A percentile compares a stretch with the other conserved stretches of the same genome.
Conservation (phyloP, 2,888 invertebrate genomes). For the Clusia tigrina region DNA sequence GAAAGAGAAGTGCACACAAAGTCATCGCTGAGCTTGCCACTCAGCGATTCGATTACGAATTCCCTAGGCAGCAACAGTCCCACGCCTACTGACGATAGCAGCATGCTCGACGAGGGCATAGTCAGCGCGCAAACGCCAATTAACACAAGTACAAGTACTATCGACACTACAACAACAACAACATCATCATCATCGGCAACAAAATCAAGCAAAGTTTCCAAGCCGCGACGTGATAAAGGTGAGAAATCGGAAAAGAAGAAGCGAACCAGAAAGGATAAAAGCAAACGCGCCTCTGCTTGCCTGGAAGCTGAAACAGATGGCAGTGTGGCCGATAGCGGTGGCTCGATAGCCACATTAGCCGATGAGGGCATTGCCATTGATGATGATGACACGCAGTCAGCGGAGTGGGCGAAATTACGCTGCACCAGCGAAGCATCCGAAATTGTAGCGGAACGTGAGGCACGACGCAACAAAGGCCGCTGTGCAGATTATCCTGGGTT, state of each 20-base stretch:
- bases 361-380: conserved; percentile 68
- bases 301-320: conserved; percentile 49
- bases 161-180: conserved; percentile 25
- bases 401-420: conserved; percentile 82
- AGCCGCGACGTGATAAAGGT: conserved; percentile 30
- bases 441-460: conserved; percentile 85
- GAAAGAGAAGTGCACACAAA: conserved; percentile 28
- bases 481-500: conserved; percentile 93
- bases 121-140: conserved; percentile 37
- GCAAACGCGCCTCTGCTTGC: conserved; percentile 44
- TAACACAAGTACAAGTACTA: conserved; percentile 10
- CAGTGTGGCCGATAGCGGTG: conserved; percentile 41
- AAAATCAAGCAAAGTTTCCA: conserved; percentile 37
- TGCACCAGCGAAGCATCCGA: conserved; percentile 91
- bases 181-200: conserved; percentile 23
- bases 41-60: conserved; percentile 54
- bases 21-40: conserved; percentile 53
- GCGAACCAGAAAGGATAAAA: not conserved
- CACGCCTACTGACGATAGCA: conserved; percentile 62
- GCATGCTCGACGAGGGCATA: conserved; percentile 54
- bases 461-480: conserved; percentile 75
- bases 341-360: conserved; percentile 30
- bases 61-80: conserved; percentile 61
- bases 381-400: conserved; percentile 80
- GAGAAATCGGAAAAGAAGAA: conserved; percentile 42